Evolutionary conservation across 2,888 invertebrate species (phyloP).

Genomic region (Meiosimyza platycephala): DNA sequence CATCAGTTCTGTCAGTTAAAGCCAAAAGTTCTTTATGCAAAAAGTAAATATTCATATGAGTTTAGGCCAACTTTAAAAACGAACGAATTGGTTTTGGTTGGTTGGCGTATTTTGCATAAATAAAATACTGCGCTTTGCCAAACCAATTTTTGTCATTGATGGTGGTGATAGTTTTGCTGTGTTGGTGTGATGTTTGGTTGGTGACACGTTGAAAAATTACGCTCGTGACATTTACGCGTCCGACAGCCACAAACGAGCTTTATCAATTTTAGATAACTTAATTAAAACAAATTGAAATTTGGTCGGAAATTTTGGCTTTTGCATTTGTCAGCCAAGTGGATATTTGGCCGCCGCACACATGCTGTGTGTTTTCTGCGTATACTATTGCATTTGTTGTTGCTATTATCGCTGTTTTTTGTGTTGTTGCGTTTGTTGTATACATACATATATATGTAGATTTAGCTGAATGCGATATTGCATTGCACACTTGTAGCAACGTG

Average conservation of each 20-base stretch:
- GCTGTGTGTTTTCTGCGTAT: neutral
- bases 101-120: too few relatives aligned
- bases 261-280: slow-evolving; percentile 50
- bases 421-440: slow-evolving; percentile 16
- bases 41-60: too few relatives aligned
- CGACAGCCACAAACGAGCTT: slow-evolving; percentile 44
- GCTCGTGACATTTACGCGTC: slow-evolving; percentile 28
- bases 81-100: too few relatives aligned
- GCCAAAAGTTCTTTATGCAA: too few relatives aligned
- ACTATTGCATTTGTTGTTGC: neutral
- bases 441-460: slow-evolving; percentile 9
- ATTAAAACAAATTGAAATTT: slow-evolving; percentile 50
- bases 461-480: neutral
- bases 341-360: slow-evolving; percentile 14
- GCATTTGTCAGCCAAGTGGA: slow-evolving; percentile 26
- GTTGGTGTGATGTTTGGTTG: neutral
- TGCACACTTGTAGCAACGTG: slow-evolving; percentile 44
- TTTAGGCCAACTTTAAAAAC: too few relatives aligned
- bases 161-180: too few relatives aligned
- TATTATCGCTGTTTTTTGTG: slow-evolving; percentile 8
- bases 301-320: slow-evolving; percentile 41
- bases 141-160: too few relatives aligned
- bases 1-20: too few relatives aligned
- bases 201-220: slow-evolving; percentile 20
- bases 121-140: too few relatives aligned